Evolutionary conservation across 2,888 invertebrate genomes (phyloP).

Genomic region (Polyommatus icarus): DNA sequence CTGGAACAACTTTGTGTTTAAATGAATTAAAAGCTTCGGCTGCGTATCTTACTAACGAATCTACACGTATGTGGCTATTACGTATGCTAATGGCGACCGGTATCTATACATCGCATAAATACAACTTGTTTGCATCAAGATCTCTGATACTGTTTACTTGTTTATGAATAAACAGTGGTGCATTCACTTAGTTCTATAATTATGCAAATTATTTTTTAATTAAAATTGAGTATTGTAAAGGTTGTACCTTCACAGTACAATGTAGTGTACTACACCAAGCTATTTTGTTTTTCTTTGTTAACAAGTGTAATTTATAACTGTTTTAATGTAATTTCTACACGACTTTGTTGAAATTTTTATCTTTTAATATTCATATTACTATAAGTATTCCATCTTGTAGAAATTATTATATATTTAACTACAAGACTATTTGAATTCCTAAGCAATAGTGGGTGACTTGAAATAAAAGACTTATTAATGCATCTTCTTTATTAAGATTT

Average conservation of each 20-base stretch:
- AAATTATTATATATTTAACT: too few relatives aligned
- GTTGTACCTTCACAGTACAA: too few relatives aligned
- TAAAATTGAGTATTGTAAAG: background rate
- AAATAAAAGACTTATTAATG: too few relatives aligned
- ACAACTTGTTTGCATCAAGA: constrained; percentile 14
- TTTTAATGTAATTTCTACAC: too few relatives aligned
- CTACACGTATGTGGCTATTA: constrained; percentile 48
- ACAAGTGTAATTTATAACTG: background rate
- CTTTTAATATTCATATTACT: too few relatives aligned
- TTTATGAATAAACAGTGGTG: constrained; percentile 4
- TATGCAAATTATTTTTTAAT: background rate
- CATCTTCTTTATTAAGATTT: too few relatives aligned
- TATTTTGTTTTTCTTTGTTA: background rate
- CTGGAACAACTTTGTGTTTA: constrained; percentile 56
- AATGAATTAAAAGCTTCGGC: constrained; percentile 72
- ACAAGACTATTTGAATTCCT: too few relatives aligned
- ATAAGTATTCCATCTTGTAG: too few relatives aligned
- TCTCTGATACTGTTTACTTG: constrained; percentile 8
- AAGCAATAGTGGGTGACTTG: too few relatives aligned
- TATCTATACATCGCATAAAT: constrained; percentile 27
- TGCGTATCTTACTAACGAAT: constrained; percentile 67
- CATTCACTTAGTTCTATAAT: background rate
- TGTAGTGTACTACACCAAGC: background rate
- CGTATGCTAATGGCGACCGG: constrained; percentile 39
- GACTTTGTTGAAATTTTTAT: too few relatives aligned